Evolutionary conservation across 23 tunicate genomes (phyloP), one percentile per base, ranked within the genome.

Genomic region (Trididemnum nubilum): DNA sequence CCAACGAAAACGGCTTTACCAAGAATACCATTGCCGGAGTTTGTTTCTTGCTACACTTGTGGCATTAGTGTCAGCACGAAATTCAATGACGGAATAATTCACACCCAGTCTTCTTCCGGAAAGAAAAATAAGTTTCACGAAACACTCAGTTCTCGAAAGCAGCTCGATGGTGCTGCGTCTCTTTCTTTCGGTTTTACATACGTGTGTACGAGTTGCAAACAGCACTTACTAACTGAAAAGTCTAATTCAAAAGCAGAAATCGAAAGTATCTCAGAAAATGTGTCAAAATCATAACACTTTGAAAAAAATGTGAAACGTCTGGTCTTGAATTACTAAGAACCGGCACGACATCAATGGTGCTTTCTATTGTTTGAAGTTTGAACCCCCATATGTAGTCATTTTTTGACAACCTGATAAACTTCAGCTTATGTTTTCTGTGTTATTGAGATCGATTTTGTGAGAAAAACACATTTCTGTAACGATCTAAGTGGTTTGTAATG

Each of bases 181-280:
- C 75, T 87, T 5, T 39, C 67, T 21, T 87, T 81, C 50, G 85
- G 82, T 0, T 87, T 87, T 71, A 87, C 91, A n/a, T 87, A 87
- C 34, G 1, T 87, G 34, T 87, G 91, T 44, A 18, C 34, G 0
- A 81, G 74, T 23, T 87, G 91, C 65, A 72, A 37, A 2, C 39
- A 36, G 67, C 67, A 44, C 54, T 44, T 44, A 44, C 9, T 44
- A 15, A 44, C 12, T 7, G 54, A 44, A 15, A 44, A 44, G 9
- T 44, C 54, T 15, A 15, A 44, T 7, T 7, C 54, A 7, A 7
- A 9, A 44, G 15, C 9, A 7, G 54, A 44, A 44, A 44, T 15
- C 15, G 54, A 44, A 44, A 44, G 54, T 15, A 44, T 9, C 15
- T 15, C n/a, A n/a, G n/a, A n/a, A n/a, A n/a, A n/a, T n/a, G n/a